Base-by-base conservation (phyloP, 1,140 invertebrate genomes). In the Eueides isabella region DNA sequence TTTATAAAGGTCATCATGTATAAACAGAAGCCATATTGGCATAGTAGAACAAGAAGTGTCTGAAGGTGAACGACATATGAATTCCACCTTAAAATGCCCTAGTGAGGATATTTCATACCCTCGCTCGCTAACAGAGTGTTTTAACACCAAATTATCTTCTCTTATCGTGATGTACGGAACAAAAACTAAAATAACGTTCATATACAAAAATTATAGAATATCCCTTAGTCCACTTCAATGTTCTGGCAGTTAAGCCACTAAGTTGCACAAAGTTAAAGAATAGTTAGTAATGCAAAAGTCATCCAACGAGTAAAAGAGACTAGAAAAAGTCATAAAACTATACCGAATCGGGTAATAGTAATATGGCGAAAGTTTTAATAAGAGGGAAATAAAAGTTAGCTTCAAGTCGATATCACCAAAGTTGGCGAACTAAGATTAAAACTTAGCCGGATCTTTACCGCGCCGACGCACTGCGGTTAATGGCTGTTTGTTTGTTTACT, bases 341-440 rank as follows among this genome's bases (percentile, higher is more conserved):
- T 71, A 66, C 48, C 65, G 80, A 85, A 86, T 86, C 80, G 77
- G 68, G 84, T 88, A 85, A 88, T 88, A 88, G 86, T 89, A 85
- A 88, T 88, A 88, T 85, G 85, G 84, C 67, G 65, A 82, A 90
- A 89, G 89, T 91, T 91, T 91, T 91, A 89, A 91, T 89, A 85
- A 88, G 87, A 78, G 85, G 80, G 68, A 80, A 80, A 87, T 86
- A 86, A 87, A 88, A 89, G 73, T 81, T 76, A 82, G 79, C 73
- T 80, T 71, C 71, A 78, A 80, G 73, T 74, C 81, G 82, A 88
- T 90, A 88, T 87, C 83, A 83, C 78, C 78, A 11, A 82, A 88
- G 81, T 88, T 86, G 74, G 75, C 72, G 69, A 81, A 76, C 76
- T 76, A 76, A 88, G 87, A 90, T 90, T 90, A 90, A 87, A 90